Percentiles rank a stretch among this genome's conserved stretches.
phyloP scores from a whole-genome alignment of 1,140 invertebrate genomes.

The Procambarus virginalis region DNA sequence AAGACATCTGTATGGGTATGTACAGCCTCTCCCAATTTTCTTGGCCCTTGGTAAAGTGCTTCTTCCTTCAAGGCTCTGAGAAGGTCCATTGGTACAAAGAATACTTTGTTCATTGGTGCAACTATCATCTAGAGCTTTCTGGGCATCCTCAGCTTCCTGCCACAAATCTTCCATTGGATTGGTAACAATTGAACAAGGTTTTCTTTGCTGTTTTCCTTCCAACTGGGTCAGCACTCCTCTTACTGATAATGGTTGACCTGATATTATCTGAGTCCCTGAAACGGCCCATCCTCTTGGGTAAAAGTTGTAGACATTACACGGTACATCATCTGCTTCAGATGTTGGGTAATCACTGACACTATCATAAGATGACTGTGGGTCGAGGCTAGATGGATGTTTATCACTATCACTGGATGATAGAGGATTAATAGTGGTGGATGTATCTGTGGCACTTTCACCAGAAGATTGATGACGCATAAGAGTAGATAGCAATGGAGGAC shows the following conservation, averaged over 20 bases:
- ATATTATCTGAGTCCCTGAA: constrained; percentile 40
- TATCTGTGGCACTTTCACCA: constrained; percentile 50
- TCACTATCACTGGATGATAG: constrained; percentile 57
- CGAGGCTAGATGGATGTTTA: constrained; percentile 42
- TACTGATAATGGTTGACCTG: constrained; percentile 56
- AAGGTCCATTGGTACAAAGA: constrained; percentile 32
- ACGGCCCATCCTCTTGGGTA: constrained; percentile 60
- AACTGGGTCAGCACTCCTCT: constrained; percentile 31
- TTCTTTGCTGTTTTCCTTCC: neutral
- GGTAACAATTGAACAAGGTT: constrained; percentile 48
- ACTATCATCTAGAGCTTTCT: neutral
- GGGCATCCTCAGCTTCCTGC: constrained; percentile 30
- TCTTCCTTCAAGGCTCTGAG: neutral
- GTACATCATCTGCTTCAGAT: constrained; percentile 51
- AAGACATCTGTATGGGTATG: constrained; percentile 25
- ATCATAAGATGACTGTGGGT: constrained; percentile 59
- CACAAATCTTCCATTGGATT: constrained; percentile 57
- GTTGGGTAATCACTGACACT: constrained; percentile 59
- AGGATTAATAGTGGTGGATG: constrained; percentile 54
- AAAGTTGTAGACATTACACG: constrained; percentile 44
- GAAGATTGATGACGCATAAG: constrained; percentile 53
- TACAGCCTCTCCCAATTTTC: constrained; percentile 13
- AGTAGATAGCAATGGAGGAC: constrained; percentile 38
- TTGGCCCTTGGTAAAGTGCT: constrained; percentile 32
- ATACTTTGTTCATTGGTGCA: constrained; percentile 7